phyloP scores from a whole-genome alignment of 2,113 vertebrate species.

The Callionymus lyra region DNA sequence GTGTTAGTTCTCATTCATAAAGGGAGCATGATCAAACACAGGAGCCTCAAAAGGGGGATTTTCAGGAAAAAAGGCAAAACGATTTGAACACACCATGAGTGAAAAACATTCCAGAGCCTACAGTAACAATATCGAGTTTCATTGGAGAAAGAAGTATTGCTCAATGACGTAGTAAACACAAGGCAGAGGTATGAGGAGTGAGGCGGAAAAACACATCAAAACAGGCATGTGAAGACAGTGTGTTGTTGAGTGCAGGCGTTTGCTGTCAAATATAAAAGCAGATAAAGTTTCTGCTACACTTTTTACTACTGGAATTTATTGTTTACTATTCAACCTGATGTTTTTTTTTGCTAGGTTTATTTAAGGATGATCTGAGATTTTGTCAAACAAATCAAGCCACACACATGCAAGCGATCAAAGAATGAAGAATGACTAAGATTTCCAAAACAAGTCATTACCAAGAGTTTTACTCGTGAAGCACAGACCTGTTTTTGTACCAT shows the following conservation, averaged over 20 bases:
- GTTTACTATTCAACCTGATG: too few species aligned
- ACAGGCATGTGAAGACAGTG: constrained; percentile 45
- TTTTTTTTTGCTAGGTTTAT: too few species aligned
- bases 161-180: constrained; percentile 46
- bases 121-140: constrained; percentile 51
- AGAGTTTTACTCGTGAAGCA: constrained; percentile 5
- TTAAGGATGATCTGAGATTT: too few species aligned
- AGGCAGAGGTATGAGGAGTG: constrained; percentile 23
- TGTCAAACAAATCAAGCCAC: too few species aligned
- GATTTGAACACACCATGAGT: constrained; percentile 27
- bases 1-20: constrained; percentile 50
- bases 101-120: constrained; percentile 55
- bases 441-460: constrained; percentile 9
- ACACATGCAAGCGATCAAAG: too few species aligned
- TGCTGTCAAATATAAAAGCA: constrained; percentile 9
- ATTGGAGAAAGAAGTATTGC: constrained; percentile 30
- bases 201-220: constrained; percentile 32
- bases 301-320: too few species aligned
- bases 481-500: too few species aligned
- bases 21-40: constrained; percentile 30
- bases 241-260: constrained; percentile 6
- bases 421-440: too few species aligned
- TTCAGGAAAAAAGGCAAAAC: constrained; percentile 23
- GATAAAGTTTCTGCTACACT: constrained; percentile 5
- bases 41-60: constrained; percentile 21